Base-by-base conservation (phyloP, 2,888 invertebrate genomes). In the Hirtodrosophila alboralis region DNA sequence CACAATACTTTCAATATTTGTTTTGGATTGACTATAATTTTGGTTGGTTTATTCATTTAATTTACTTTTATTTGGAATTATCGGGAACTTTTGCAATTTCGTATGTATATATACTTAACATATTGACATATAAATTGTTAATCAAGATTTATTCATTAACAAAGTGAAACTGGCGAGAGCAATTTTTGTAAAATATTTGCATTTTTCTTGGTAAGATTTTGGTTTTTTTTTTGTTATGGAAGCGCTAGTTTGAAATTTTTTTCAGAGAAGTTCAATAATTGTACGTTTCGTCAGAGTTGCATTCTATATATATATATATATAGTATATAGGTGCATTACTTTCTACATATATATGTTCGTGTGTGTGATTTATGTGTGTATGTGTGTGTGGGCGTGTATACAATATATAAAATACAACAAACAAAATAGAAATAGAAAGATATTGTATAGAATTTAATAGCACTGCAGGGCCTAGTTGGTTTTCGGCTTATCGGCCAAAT, bases 161-260 rank as follows among this genome's bases (percentile, higher is more conserved):
- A 43, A 62, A 27, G 43, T 40, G 47, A 37, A 67, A 62, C 33
- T 37, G 34, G 36, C 36, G 41, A 33, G 28, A 41, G 36, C 16
- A 37, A 64, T 31, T 36, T 38, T 31, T 23, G 8, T 23, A 23
- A 10, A 21, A 40, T 16, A 18, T 60, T 18, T 27, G 16, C 23
- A 12, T 41, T 18, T 28, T 1, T 18, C 4, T 18, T 18, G 1
- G n/a, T n/a, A n/a, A n/a, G n/a, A 14, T 27, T 45, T 52, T 26
- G 7, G 12, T 33, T 30, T 12, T 10, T 26, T 53, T 23, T 58
- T 36, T 51, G 52, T 43, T 68, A 58, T 78, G 78, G 78, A 78
- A 78, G 85, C 85, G 66, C 85, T 74, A 63, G 62, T 74, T 66
- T 59, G 33, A 63, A 68, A 79, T 44, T 63, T 49, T 52, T 60